Conservation (phyloP, 2,797 vertebrate genomes). For the Chaetophractus vellerosus region DNA sequence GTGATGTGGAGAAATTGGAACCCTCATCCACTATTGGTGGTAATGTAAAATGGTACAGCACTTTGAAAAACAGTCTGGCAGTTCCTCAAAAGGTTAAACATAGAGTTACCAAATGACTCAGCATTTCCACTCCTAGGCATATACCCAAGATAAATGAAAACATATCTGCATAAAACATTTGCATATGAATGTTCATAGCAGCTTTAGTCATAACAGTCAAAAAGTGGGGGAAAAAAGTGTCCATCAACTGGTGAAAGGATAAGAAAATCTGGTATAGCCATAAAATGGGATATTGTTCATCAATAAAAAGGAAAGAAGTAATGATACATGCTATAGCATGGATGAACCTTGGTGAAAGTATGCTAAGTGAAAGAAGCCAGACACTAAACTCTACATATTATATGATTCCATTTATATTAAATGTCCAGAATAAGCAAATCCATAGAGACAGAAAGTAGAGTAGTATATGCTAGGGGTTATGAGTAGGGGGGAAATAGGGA, state of each 20-base stretch:
- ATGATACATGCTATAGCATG: not conserved
- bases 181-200: not conserved
- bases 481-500: not conserved
- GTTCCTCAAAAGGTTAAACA: slow-evolving; percentile 25
- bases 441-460: not conserved
- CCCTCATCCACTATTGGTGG: not conserved
- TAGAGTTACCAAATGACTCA: not conserved
- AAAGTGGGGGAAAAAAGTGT: slow-evolving; percentile 11
- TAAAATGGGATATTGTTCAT: not conserved
- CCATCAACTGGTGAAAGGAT: not conserved
- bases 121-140: not conserved
- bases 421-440: slow-evolving; percentile 34
- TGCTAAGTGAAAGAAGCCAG: slow-evolving; percentile 18
- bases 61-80: slow-evolving; percentile 35
- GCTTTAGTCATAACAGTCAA: not conserved
- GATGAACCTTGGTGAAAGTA: slow-evolving; percentile 45
- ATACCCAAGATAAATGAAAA: not conserved
- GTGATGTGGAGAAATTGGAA: not conserved
- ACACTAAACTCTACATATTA: not conserved
- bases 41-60: not conserved
- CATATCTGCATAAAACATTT: not conserved
- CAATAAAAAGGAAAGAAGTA: slow-evolving; percentile 58
- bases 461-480: not conserved
- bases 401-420: slow-evolving; percentile 42
- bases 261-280: slow-evolving; percentile 38